Evolutionary conservation across 2,888 invertebrate genomes (phyloP).

Genomic region (Balanococcus diminutus): DNA sequence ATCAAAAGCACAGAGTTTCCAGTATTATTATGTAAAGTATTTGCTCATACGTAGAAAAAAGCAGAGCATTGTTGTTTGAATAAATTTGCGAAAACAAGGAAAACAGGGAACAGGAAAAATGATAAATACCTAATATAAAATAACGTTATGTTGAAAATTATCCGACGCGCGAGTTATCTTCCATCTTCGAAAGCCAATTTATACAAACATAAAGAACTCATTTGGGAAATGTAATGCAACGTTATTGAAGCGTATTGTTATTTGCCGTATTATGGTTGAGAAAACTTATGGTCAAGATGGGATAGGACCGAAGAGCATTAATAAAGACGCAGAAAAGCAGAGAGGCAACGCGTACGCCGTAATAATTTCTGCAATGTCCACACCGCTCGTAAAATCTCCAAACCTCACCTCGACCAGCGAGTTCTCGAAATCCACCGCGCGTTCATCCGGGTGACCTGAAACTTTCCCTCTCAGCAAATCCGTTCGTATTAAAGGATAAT

Average conservation of each 20-base stretch:
- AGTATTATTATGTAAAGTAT: too few relatives aligned
- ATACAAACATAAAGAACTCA: constrained; percentile 49
- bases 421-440: constrained; percentile 38
- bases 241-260: constrained; percentile 49
- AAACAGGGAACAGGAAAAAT: constrained; percentile 26
- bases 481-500: constrained; percentile 46
- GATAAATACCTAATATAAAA: constrained; percentile 36
- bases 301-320: constrained; percentile 15
- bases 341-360: background rate
- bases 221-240: constrained; percentile 47
- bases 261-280: constrained; percentile 45
- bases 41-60: background rate
- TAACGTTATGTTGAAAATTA: constrained; percentile 36
- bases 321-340: constrained; percentile 43
- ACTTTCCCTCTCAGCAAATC: constrained; percentile 15
- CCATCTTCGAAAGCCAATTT: constrained; percentile 47
- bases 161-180: constrained; percentile 45
- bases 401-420: background rate
- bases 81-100: background rate
- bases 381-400: constrained; percentile 11
- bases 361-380: constrained; percentile 45
- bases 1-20: too few relatives aligned
- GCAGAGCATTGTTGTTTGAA: background rate
- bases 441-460: constrained; percentile 19
- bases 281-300: constrained; percentile 50